phyloP scores from a whole-genome alignment of 2,797 vertebrate species.

The Cryptoprocta ferox region DNA sequence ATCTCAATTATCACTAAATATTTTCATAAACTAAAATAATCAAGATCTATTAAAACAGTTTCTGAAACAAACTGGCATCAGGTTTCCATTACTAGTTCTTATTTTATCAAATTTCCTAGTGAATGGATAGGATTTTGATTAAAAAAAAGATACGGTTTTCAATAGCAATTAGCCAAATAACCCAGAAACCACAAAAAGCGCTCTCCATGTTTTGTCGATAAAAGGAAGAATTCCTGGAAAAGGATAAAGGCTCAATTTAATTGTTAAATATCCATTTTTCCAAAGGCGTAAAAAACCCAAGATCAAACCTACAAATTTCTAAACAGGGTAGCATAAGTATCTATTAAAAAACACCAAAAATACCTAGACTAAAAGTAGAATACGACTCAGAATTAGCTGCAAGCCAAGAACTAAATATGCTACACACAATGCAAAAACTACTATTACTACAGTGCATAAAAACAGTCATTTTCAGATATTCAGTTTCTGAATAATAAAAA shows the following conservation, averaged over 20 bases:
- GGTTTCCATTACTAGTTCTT: background rate
- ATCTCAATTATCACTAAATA: background rate
- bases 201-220: background rate
- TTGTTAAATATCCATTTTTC: background rate
- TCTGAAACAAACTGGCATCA: background rate
- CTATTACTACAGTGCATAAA: background rate
- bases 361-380: background rate
- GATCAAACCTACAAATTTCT: background rate
- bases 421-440: background rate
- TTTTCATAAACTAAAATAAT: slow-evolving; percentile 26
- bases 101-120: slow-evolving; percentile 2
- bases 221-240: background rate
- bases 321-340: background rate
- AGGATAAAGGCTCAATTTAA: background rate
- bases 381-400: background rate
- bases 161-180: background rate
- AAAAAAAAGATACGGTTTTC: background rate
- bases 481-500: background rate
- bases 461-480: background rate
- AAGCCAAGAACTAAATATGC: background rate
- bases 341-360: slow-evolving; percentile 39
- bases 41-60: background rate
- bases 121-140: background rate
- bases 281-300: background rate
- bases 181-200: background rate